A percentile compares a stretch with the other conserved stretches of the same genome.
Evolutionary conservation across 2,888 invertebrate species (phyloP).

Genomic region (Synergus laeviventris): DNA sequence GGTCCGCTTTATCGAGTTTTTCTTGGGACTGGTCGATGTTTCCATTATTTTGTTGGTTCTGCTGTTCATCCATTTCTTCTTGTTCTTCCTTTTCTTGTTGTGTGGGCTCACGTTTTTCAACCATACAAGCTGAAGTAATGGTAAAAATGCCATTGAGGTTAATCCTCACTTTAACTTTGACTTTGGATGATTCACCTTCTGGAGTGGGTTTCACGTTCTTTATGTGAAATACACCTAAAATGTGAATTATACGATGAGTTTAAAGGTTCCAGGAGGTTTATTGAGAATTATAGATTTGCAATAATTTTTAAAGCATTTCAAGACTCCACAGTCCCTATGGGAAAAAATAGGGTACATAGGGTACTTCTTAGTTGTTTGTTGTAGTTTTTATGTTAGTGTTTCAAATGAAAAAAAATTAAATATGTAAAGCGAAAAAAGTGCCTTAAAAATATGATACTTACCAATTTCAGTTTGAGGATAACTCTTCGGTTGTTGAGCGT

Average conservation of each 20-base stretch:
- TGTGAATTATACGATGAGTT: constrained; percentile 24
- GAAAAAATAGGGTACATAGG: too few species aligned
- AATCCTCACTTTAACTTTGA: constrained; percentile 96
- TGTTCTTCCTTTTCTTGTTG: constrained; percentile 74
- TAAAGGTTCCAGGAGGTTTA: too few species aligned
- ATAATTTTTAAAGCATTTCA: too few species aligned
- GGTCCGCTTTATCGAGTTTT: constrained; percentile 70
- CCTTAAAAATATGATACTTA: constrained; percentile 73
- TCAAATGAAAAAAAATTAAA: too few species aligned
- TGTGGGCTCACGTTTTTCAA: constrained; percentile 80
- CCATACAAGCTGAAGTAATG: constrained; percentile 90
- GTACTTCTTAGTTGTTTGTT: too few species aligned
- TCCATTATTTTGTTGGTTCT: constrained; percentile 61
- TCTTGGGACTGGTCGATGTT: constrained; percentile 63
- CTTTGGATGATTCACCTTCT: constrained; percentile 94
- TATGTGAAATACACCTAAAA: constrained; percentile 84
- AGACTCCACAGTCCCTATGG: too few species aligned
- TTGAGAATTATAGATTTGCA: too few species aligned
- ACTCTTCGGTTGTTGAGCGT: constrained; percentile 83
- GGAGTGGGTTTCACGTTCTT: constrained; percentile 90
- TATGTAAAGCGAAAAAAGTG: neutral
- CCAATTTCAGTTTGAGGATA: constrained; percentile 89
- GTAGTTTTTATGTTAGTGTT: too few species aligned
- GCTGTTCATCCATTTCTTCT: constrained; percentile 70
- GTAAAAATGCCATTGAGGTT: constrained; percentile 95